phyloP scores from a whole-genome alignment of 2,797 vertebrate species.

The Enteromius trimaculatus region DNA sequence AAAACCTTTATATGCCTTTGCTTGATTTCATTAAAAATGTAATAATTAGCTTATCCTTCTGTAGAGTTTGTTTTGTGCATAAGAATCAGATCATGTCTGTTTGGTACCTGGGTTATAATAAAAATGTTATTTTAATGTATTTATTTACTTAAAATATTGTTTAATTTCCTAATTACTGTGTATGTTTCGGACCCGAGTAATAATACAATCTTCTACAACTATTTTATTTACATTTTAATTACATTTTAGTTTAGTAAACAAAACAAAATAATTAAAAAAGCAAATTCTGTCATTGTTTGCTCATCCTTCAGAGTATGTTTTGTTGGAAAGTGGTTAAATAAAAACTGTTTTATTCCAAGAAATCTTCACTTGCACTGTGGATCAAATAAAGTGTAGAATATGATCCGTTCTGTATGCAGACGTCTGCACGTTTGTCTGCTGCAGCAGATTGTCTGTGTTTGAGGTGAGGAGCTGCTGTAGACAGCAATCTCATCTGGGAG shows the following conservation, averaged over 20 bases:
- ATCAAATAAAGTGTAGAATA: background rate
- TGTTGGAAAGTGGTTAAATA: background rate
- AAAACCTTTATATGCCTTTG: too few relatives aligned
- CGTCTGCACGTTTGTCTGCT: background rate
- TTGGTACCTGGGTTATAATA: background rate
- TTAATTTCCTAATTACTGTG: background rate
- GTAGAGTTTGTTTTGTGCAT: background rate
- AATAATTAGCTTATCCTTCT: background rate
- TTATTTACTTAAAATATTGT: background rate
- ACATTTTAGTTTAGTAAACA: background rate
- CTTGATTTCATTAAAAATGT: background rate
- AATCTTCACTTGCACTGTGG: background rate
- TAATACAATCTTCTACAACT: background rate
- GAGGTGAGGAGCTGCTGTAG: background rate
- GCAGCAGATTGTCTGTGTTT: background rate
- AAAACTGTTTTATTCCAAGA: too few relatives aligned
- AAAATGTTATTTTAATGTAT: background rate
- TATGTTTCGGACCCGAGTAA: background rate
- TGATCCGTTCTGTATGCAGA: background rate
- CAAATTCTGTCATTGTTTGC: background rate
- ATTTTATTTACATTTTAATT: background rate
- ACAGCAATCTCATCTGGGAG: conserved; percentile 4
- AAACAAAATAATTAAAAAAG: background rate
- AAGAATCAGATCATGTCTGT: background rate
- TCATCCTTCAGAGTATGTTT: background rate